Conservation (phyloP, 1,140 invertebrate genomes). For the Chrysoperla carnea region DNA sequence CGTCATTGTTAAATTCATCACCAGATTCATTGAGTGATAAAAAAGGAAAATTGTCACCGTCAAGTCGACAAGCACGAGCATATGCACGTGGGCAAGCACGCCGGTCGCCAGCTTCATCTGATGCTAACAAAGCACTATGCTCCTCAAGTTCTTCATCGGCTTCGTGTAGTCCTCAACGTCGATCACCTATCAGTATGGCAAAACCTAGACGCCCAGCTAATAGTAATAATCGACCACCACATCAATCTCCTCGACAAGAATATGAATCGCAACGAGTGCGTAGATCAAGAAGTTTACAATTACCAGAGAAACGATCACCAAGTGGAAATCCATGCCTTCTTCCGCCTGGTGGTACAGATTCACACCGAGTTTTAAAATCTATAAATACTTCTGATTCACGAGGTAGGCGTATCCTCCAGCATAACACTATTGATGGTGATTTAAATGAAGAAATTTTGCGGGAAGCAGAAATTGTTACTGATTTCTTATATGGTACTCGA, state of each 20-base stretch:
- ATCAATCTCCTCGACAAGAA: slow-evolving; percentile 14
- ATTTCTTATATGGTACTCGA: slow-evolving; percentile 33
- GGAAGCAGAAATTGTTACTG: slow-evolving; percentile 33
- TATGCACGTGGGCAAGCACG: slow-evolving; percentile 21
- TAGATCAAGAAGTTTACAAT: slow-evolving; percentile 32
- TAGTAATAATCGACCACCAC: slow-evolving; percentile 13
- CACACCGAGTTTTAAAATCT: slow-evolving; percentile 24
- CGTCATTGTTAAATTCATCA: slow-evolving; percentile 22
- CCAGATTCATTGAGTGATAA: slow-evolving; percentile 17
- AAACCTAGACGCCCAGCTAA: slow-evolving; percentile 19
- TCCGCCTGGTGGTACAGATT: slow-evolving; percentile 17
- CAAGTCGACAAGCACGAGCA: slow-evolving; percentile 16
- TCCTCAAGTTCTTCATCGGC: slow-evolving; percentile 27
- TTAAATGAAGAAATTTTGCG: slow-evolving; percentile 27
- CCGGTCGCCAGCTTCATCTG: slow-evolving; percentile 26
- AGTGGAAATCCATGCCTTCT: slow-evolving; percentile 9
- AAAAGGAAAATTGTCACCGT: slow-evolving; percentile 22
- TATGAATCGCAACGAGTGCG: slow-evolving; percentile 21
- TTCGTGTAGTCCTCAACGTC: slow-evolving; percentile 22
- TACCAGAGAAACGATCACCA: slow-evolving; percentile 31
- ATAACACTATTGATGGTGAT: slow-evolving; percentile 19
- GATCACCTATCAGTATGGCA: slow-evolving; percentile 18
- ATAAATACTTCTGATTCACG: slow-evolving; percentile 14
- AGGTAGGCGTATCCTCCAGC: slow-evolving; percentile 8
- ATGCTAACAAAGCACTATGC: slow-evolving; percentile 22